Evolutionary conservation across 1,140 invertebrate genomes (phyloP), one percentile per base, ranked within the genome.

Genomic region (Piezodorus guildinii): DNA sequence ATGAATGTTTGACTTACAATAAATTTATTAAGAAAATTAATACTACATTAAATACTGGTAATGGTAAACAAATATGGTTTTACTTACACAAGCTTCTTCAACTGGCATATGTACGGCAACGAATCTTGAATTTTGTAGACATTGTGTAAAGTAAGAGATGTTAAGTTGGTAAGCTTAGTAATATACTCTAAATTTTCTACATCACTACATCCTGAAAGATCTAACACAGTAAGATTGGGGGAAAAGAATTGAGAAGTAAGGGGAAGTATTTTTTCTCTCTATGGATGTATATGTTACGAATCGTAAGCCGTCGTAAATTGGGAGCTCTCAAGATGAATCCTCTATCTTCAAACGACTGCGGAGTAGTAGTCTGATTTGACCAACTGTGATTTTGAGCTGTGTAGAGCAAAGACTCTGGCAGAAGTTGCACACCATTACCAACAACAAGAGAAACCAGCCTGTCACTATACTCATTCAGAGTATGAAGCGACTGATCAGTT

Each of bases 201-300:
- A 62, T 81, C 76, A 65, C 76, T 75, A 70, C 86, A 90, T 65
- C 85, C 82, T 0, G 88, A 90, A 51, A 95, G 74, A 73, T 94
- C 90, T 46, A 95, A 75, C 71, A 90, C 81, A 23, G 81, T 84
- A 15, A 94, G 74, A 49, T 83, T 79, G 8, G 75, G 8, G 75
- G 70, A 39, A 88, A 68, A 21, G 83, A 77, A 60, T 77, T 76
- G 27, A 85, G 68, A 6, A 88, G 73, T 8, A 83, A 67, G 43
- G 79, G 66, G 56, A 79, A 78, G 67, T 74, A 74, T 65, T 81
- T 80, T 62, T 80, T 75, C 2, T 74, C 69, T 12, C 72, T 71
- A 17, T 76, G 68, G 16, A 78, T 71, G n/a, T 74, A 70, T 4
- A 82, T 70, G 43, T 80, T 75, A 63, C 79, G 78, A 9, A 90